Conservation (phyloP, 2,113 vertebrate species). For the Chrysemys picta region DNA sequence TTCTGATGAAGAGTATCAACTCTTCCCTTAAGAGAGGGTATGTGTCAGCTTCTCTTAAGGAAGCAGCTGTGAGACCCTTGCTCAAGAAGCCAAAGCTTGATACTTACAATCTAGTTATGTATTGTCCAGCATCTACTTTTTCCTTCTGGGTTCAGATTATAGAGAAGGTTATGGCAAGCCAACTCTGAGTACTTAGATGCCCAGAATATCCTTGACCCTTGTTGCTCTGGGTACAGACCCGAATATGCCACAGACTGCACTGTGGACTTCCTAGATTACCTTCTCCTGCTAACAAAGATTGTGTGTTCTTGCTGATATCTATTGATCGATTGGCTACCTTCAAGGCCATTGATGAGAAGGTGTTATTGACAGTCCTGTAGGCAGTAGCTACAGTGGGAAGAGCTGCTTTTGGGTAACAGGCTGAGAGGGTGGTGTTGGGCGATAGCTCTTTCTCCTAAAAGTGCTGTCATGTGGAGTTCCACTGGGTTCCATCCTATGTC, state of each 20-base stretch:
- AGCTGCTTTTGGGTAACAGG: not conserved
- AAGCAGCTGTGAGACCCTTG: not conserved
- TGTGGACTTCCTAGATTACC: not conserved
- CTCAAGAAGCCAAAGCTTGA: not conserved
- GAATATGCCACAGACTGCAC: not conserved
- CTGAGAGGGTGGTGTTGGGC: accelerated
- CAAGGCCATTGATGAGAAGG: not conserved
- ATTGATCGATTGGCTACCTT: not conserved
- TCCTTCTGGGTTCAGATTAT: not conserved
- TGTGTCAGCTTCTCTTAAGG: not conserved
- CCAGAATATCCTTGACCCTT: not conserved
- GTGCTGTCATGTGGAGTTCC: not conserved
- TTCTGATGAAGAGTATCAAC: not conserved
- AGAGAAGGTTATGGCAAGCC: not conserved
- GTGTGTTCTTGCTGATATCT: not conserved
- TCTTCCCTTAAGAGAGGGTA: not conserved
- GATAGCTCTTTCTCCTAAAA: not conserved
- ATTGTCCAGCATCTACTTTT: not conserved
- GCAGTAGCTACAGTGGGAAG: not conserved
- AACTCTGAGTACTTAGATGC: not conserved
- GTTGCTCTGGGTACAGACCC: not conserved
- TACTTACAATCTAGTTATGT: not conserved
- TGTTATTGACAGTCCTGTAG: not conserved
- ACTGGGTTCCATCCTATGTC: not conserved
- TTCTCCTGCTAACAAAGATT: not conserved